phyloP scores from a whole-genome alignment of 2,888 invertebrate species.

The Drosophila aldrichi region DNA sequence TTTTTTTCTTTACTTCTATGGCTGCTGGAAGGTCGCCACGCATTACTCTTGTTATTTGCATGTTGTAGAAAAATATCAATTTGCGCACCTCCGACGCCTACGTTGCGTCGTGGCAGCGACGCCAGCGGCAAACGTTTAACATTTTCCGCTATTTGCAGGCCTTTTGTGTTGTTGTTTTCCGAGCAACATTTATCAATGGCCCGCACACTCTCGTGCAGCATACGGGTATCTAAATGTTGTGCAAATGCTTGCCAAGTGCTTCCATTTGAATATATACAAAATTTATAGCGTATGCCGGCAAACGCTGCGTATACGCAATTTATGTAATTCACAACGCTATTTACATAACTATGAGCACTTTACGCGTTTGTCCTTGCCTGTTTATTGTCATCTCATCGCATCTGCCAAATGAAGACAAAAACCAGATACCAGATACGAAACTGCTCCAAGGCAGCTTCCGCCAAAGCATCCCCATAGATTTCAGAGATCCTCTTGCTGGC shows the following conservation, averaged over 20 bases:
- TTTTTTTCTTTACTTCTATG: neutral
- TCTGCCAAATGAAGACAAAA: slow-evolving; percentile 7
- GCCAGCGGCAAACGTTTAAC: slow-evolving; percentile 67
- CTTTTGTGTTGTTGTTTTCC: slow-evolving; percentile 59
- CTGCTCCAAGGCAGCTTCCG: neutral
- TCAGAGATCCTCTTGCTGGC: neutral
- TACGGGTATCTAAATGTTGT: slow-evolving; percentile 73
- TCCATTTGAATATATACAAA: slow-evolving; percentile 62
- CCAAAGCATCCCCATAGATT: neutral
- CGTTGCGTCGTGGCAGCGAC: slow-evolving; percentile 29
- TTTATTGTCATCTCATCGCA: slow-evolving; percentile 19
- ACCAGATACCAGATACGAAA: slow-evolving; percentile 2
- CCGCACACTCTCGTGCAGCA: slow-evolving; percentile 19
- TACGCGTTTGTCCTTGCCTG: slow-evolving; percentile 37
- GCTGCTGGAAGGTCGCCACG: slow-evolving; percentile 46
- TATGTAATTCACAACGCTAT: slow-evolving; percentile 76
- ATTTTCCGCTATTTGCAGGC: slow-evolving; percentile 79
- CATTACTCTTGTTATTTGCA: slow-evolving; percentile 79
- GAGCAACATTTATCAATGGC: slow-evolving; percentile 61
- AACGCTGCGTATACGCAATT: slow-evolving; percentile 76
- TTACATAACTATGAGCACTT: slow-evolving; percentile 71
- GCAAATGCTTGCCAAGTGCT: slow-evolving; percentile 62
- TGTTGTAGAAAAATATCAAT: slow-evolving; percentile 79
- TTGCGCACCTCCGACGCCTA: slow-evolving; percentile 74
- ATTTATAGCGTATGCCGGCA: slow-evolving; percentile 65